Evolutionary conservation across 1,140 invertebrate species (phyloP), one percentile per base, ranked within the genome.

Genomic region (Trichomalopsis sarcophagae): DNA sequence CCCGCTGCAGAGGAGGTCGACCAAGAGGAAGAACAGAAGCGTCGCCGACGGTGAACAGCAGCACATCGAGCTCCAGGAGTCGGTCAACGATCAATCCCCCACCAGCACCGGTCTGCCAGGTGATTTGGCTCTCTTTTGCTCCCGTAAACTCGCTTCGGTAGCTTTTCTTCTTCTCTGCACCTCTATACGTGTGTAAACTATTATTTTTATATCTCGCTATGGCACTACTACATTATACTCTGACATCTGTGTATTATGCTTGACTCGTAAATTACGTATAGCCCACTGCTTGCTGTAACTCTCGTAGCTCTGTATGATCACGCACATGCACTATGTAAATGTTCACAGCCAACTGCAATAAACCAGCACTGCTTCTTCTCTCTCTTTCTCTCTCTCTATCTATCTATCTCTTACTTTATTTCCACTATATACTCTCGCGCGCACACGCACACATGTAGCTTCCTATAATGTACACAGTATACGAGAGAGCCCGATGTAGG

Each of bases 51-150:
- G 89, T 7, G 91, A 81, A 0, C 77, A 75, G 36, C 85, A 93
- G 74, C 92, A 93, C 73, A 93, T 93, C 85, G 92, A 93, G 84
- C 88, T 93, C 0, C 91, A 90, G 74, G 92, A 93, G 40, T 80
- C 91, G n/a, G 86, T 76, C 33, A 21, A 74, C 33, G 62, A 50
- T n/a, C 66, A 71, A 47, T 85, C 73, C 27, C 62, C 79, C 0
- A 71, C 68, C 17, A 62, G 55, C 68, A 33, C 27, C 27, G 14
- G 9, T 71, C 10, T 71, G 13, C 68, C 68, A 71, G 68, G 68
- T 71, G 68, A 33, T 27, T n/a, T 27, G 27, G 27, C 27, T 27
- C 27, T 27, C 27, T 27, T 1, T 27, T 27, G 27, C 27, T 27
- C 27, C 27, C 27, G 33, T 36, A 36, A 36, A 36, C 33, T 36